Evolutionary conservation across 2,113 vertebrate genomes (phyloP).

Genomic region (Actinemys pallida): DNA sequence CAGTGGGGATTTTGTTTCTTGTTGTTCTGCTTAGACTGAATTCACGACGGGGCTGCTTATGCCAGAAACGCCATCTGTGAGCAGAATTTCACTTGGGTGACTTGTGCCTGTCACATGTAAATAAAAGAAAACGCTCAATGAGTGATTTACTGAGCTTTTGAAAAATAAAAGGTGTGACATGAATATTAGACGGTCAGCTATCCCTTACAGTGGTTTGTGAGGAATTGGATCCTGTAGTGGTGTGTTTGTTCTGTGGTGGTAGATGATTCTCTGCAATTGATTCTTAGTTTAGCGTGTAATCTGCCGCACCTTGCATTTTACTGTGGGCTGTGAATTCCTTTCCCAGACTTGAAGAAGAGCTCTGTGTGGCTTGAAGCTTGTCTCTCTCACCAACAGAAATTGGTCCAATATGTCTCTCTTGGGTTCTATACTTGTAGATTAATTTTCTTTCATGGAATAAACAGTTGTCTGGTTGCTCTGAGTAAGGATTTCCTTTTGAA

Average conservation of each 20-base stretch:
- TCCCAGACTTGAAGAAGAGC: neutral
- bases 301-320: neutral
- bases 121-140: accelerated
- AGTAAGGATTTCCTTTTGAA: neutral
- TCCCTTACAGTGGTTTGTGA: accelerated
- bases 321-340: neutral
- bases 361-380: neutral
- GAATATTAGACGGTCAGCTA: accelerated
- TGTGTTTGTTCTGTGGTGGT: accelerated
- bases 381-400: neutral
- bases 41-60: neutral
- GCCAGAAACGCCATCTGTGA: accelerated
- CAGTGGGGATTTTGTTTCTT: accelerated
- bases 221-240: accelerated
- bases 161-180: accelerated
- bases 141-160: neutral
- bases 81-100: accelerated
- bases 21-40: neutral
- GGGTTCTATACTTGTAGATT: neutral
- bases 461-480: accelerated
- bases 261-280: accelerated
- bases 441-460: neutral
- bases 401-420: neutral
- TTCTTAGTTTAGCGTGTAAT: accelerated
- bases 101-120: accelerated